Percentiles rank a stretch among this genome's conserved stretches.
Conservation (phyloP, 2,113 vertebrate genomes). For the Anhinga anhinga region DNA sequence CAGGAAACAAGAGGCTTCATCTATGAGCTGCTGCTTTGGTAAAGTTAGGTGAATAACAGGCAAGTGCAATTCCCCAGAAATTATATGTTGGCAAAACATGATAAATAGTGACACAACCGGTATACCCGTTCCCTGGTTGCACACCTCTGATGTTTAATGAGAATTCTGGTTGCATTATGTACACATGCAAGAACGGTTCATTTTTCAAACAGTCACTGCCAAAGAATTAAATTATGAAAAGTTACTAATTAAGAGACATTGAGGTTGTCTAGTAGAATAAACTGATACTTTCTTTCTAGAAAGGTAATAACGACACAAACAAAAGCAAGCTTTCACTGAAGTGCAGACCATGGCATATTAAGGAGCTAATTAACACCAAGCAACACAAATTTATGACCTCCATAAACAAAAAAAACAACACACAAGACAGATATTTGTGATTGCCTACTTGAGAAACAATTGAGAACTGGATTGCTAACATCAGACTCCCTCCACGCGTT, state of each 20-base stretch:
- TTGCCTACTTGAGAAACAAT: conserved; percentile 9
- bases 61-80: not conserved
- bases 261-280: not conserved
- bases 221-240: not conserved
- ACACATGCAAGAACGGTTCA: not conserved
- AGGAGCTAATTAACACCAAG: conserved; percentile 19
- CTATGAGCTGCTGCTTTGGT: not conserved
- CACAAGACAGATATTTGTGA: not conserved
- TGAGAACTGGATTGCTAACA: conserved; percentile 12
- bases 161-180: not conserved
- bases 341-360: not conserved
- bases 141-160: not conserved
- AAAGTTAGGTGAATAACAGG: not conserved
- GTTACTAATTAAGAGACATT: not conserved
- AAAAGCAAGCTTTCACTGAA: not conserved
- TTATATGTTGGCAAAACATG: not conserved
- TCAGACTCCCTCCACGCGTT: conserved; percentile 21
- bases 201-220: not conserved
- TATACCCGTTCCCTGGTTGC: not conserved
- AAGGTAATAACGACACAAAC: not conserved
- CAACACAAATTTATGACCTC: not conserved
- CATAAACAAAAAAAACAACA: not conserved
- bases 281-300: not conserved
- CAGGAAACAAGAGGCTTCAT: not conserved
- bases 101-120: not conserved